These are phyloP conservation scores for Drosophila repletoides DNA, from an alignment of 1,140 invertebrate genomes.

Conservation along the genomic window DNA sequence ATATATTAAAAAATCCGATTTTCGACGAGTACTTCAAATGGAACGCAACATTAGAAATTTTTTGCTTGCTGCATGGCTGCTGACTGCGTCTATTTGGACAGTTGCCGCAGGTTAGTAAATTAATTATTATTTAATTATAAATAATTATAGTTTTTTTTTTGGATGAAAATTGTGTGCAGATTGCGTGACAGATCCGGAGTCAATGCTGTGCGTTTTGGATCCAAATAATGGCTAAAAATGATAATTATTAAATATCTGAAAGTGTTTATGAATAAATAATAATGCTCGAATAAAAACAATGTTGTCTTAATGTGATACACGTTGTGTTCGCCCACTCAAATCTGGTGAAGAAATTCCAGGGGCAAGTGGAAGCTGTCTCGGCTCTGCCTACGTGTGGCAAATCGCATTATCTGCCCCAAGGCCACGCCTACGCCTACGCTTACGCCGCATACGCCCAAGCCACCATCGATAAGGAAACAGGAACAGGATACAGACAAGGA, in stretches of 20 bases:
- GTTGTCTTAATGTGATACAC: constrained; percentile 9
- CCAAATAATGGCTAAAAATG: constrained; percentile 38
- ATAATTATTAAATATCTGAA: constrained; percentile 17
- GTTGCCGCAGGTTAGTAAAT: neutral
- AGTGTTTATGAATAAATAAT: constrained; percentile 45
- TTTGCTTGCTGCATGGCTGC: constrained; percentile 5
- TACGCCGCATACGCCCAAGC: constrained; percentile 2
- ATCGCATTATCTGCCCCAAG: constrained; percentile 59
- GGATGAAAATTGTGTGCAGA: constrained; percentile 38
- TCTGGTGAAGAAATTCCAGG: constrained; percentile 1
- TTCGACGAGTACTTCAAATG: constrained; percentile 3
- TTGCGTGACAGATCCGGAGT: constrained; percentile 56
- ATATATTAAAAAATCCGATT: too few species aligned
- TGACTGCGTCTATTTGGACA: neutral
- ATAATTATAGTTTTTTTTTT: too few species aligned
- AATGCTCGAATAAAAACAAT: too few species aligned
- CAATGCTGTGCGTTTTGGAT: constrained; percentile 47
- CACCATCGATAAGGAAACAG: neutral
- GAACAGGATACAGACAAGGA: neutral
- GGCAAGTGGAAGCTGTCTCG: neutral
- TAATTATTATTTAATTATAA: neutral
- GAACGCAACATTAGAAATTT: constrained; percentile 3
- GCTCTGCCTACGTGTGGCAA: constrained; percentile 47
- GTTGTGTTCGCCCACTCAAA: neutral
- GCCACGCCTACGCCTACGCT: neutral